Evolutionary conservation across 2,113 vertebrate genomes (phyloP).

Genomic region (Nanorana parkeri): DNA sequence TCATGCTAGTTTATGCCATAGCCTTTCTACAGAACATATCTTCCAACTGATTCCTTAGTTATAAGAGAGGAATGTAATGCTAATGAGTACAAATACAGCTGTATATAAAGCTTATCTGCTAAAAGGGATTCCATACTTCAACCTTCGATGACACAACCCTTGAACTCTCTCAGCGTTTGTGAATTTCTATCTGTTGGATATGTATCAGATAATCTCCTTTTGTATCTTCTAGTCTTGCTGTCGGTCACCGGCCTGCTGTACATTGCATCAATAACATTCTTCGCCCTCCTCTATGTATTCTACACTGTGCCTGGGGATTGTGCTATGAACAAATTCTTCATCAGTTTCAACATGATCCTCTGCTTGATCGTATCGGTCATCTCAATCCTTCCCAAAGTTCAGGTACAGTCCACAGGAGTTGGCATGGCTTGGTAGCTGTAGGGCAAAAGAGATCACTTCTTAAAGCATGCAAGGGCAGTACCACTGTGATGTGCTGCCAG

Average conservation of each 20-base stretch:
- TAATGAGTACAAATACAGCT: no score
- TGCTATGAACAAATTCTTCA: conserved; percentile 90
- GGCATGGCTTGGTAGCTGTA: no score
- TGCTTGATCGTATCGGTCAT: conserved; percentile 82
- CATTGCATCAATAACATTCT: conserved; percentile 70
- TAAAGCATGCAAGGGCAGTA: no score
- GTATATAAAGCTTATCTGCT: no score
- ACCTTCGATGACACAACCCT: no score
- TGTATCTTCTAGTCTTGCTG: conserved; percentile 76
- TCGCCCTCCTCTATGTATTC: conserved; percentile 78
- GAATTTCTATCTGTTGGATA: background rate
- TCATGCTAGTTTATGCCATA: no score
- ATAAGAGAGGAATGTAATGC: no score
- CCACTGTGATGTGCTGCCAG: no score
- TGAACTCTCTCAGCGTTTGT: background rate
- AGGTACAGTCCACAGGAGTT: conserved; percentile 73
- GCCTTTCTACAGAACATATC: no score
- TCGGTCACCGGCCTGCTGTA: conserved; percentile 80
- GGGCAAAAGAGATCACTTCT: no score
- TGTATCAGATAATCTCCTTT: background rate
- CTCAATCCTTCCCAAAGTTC: conserved; percentile 87
- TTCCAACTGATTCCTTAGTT: no score
- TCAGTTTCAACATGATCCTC: conserved; percentile 85
- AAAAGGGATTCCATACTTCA: no score
- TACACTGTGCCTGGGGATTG: conserved; percentile 86